Evolutionary conservation across 2,888 invertebrate species (phyloP).

Genomic region (Ophion obscuratus): DNA sequence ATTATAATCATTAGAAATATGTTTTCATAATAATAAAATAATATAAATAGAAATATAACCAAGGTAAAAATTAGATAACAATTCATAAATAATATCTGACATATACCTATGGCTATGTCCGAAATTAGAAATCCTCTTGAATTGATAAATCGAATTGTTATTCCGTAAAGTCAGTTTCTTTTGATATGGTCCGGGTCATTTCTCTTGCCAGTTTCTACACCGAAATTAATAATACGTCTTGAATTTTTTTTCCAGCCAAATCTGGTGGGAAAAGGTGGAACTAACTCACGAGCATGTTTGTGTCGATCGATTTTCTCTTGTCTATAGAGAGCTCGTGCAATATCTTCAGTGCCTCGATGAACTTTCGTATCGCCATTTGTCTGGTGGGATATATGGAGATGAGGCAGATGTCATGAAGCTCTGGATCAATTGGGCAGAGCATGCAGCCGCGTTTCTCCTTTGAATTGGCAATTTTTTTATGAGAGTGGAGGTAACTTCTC

Average conservation of each 20-base stretch:
- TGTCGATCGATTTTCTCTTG: slow-evolving; percentile 17
- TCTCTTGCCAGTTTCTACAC: slow-evolving; percentile 43
- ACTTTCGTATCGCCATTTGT: slow-evolving; percentile 63
- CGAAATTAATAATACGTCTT: background rate
- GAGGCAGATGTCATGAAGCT: slow-evolving; percentile 65
- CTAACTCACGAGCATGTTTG: slow-evolving; percentile 43
- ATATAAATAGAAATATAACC: too few species aligned
- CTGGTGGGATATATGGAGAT: slow-evolving; percentile 68
- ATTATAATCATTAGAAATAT: too few species aligned
- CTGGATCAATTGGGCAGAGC: slow-evolving; percentile 69
- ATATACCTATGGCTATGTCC: too few species aligned
- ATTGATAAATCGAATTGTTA: background rate
- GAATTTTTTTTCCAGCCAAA: background rate
- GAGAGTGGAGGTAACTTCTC: too few species aligned
- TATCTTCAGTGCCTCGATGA: slow-evolving; percentile 64
- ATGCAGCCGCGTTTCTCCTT: slow-evolving; percentile 73
- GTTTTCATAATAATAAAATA: too few species aligned
- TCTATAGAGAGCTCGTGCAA: slow-evolving; percentile 54
- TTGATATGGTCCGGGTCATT: slow-evolving; percentile 10
- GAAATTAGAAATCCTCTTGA: too few species aligned
- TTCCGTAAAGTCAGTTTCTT: background rate
- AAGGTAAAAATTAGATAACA: too few species aligned
- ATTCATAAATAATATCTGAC: too few species aligned
- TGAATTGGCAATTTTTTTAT: slow-evolving; percentile 31
- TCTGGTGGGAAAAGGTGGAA: background rate